Percentiles rank a stretch among this genome's conserved stretches.
Conservation (phyloP, 2,113 vertebrate genomes). For the Perognathus longimembris region DNA sequence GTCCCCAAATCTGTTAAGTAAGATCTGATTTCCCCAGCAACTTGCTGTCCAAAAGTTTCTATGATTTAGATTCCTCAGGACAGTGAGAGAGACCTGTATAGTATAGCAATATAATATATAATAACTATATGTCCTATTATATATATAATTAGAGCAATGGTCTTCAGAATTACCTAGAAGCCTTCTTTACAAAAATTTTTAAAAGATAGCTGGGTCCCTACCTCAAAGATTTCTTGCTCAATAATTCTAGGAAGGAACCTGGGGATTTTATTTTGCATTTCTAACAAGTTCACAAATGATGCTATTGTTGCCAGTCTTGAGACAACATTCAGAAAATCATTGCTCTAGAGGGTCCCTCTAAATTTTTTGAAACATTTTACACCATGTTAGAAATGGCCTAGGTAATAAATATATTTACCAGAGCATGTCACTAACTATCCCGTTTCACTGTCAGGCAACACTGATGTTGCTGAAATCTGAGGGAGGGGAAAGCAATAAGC, state of each 20-base stretch:
- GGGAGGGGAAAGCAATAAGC: not conserved
- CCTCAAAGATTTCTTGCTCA: not conserved
- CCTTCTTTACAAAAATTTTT: too few species aligned
- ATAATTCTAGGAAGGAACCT: not conserved
- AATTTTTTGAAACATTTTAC: constrained; percentile 27
- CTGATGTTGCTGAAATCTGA: constrained; percentile 48
- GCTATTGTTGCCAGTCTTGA: not conserved
- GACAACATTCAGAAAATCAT: constrained; percentile 15
- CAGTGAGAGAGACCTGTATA: not conserved
- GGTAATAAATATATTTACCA: constrained; percentile 17
- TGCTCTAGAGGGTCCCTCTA: constrained; percentile 9
- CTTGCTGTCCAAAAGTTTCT: not conserved
- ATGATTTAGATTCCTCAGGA: not conserved
- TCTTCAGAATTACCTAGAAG: constrained; percentile 6
- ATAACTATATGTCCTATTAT: too few species aligned
- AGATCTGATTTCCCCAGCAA: constrained; percentile 18
- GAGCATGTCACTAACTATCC: constrained; percentile 2
- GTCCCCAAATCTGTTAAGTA: not conserved
- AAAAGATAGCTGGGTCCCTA: not conserved
- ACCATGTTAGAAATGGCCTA: constrained; percentile 28
- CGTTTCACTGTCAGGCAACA: not conserved
- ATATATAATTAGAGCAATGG: not conserved
- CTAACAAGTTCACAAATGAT: not conserved
- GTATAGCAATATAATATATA: not conserved
- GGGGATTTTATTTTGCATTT: constrained; percentile 5